Evolutionary conservation across 1,140 invertebrate genomes (phyloP), one percentile per base, ranked within the genome.

Genomic region (Sycophila sp.): DNA sequence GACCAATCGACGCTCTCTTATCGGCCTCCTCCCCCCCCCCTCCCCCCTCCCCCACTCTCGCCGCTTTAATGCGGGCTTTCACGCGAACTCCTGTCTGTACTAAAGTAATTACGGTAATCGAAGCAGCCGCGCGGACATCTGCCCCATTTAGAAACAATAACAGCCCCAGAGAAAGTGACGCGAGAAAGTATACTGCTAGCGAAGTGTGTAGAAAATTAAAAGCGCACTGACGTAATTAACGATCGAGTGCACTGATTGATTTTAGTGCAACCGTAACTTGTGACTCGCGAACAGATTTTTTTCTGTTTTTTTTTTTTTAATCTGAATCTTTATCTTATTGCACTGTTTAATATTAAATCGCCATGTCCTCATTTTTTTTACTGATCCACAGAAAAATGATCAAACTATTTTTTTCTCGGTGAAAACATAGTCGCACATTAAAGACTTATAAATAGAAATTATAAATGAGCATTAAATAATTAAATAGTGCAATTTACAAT

Each of bases 31-130:
- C n/a, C 10, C 28, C 53, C 40, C 55, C 66, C 47, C n/a, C 66
- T n/a, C n/a, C n/a, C n/a, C 7, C 5, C 26, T 7, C n/a, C 4
- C 17, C n/a, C 10, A 34, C 53, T 51, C 55, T 71, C 47, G n/a
- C 66, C 45, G 28, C 32, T 75, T 75, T 75, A 75, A 73, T 72
- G 71, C 69, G 64, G 68, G 49, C 55, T 71, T 75, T 72, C 73
- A 72, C 75, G 75, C 73, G 60, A 76, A 67, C 58, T 69, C 63
- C 60, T 71, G 45, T n/a, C n/a, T 53, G 66, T 67, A 32, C 56
- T 32, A 38, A 67, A 60, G 36, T 72, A 60, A 72, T 72, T 71
- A 71, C 47, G 15, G 15, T 28, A 38, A 68, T 59, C 22, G 38
- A 32, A 19, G 45, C 34, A 51, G 17, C 19, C n/a, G 34, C 24